Percentiles rank a stretch among this genome's conserved stretches.
Conservation (phyloP, 2,113 vertebrate species). For the Clupea harengus region DNA sequence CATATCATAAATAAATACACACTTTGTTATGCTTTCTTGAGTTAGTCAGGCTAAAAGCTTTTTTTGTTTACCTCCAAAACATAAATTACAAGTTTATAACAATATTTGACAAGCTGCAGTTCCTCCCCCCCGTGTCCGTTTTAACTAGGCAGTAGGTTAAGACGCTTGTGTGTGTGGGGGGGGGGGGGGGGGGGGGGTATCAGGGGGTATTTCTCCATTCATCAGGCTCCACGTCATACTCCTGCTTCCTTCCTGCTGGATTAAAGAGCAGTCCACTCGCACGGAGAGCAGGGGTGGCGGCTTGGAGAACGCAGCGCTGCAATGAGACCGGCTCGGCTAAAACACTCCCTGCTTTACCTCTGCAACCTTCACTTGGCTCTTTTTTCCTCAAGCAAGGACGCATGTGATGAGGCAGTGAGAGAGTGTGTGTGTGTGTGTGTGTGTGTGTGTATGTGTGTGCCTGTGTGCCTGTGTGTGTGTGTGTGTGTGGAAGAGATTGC, state of each 20-base stretch:
- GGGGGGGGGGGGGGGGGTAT: not conserved
- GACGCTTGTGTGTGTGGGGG: not conserved
- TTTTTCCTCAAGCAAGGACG: no score
- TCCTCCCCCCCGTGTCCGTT: not conserved
- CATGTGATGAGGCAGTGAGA: no score
- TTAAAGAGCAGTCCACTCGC: conserved; percentile 41
- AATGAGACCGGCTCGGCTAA: no score
- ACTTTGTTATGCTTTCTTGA: not conserved
- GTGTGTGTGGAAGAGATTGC: conserved; percentile 36
- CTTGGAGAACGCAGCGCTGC: not conserved
- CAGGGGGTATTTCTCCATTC: conserved; percentile 6
- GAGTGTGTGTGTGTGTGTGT: not conserved
- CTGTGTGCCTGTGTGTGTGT: not conserved
- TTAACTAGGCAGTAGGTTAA: not conserved
- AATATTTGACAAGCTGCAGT: not conserved
- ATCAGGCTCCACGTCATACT: conserved; percentile 2
- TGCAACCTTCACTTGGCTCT: no score
- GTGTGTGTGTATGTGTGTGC: no score
- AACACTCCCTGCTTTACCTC: not conserved
- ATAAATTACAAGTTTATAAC: not conserved
- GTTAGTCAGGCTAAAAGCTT: conserved; percentile 7
- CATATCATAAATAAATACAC: no score
- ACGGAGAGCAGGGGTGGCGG: not conserved
- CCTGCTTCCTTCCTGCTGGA: conserved; percentile 30
- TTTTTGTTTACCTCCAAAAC: not conserved